Evolutionary conservation across 2,888 invertebrate genomes (phyloP).

Genomic region (Dolichomitus sp.): DNA sequence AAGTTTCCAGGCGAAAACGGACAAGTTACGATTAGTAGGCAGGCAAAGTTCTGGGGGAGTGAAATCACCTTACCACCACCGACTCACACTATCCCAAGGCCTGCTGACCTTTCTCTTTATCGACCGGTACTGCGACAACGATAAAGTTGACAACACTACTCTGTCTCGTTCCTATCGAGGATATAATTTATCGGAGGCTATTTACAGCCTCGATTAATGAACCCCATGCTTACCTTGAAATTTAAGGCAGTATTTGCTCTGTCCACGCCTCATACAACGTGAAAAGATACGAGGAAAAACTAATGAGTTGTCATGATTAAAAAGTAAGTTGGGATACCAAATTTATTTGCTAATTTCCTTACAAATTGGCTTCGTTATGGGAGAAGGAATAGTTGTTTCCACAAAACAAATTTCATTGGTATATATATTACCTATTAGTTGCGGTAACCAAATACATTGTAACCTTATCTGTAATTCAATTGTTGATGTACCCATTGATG

Average conservation of each 20-base stretch:
- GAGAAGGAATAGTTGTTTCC: no score
- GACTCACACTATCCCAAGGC: slow-evolving; percentile 17
- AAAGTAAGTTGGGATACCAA: no score
- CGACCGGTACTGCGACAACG: slow-evolving; percentile 37
- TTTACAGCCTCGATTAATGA: slow-evolving; percentile 4
- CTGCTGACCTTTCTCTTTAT: slow-evolving; percentile 61
- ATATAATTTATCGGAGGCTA: slow-evolving; percentile 32
- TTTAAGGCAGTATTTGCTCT: background rate
- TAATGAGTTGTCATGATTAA: no score
- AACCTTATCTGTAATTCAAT: no score
- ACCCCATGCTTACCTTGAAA: background rate
- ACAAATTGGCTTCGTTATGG: no score
- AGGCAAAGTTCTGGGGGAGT: slow-evolving; percentile 53
- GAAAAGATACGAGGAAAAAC: no score
- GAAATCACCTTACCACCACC: slow-evolving; percentile 23
- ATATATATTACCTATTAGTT: no score
- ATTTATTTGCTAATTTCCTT: no score
- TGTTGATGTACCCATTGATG: no score
- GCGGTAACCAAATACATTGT: no score
- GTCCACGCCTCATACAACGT: no score
- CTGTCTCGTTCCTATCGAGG: background rate
- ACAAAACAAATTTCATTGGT: no score
- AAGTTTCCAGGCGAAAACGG: slow-evolving; percentile 62
- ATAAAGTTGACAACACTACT: slow-evolving; percentile 33
- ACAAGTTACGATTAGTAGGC: slow-evolving; percentile 70